These are phyloP conservation scores for Alentia gelatinosa DNA, from an alignment of 2,888 invertebrate genomes.

Conservation along the genomic window DNA sequence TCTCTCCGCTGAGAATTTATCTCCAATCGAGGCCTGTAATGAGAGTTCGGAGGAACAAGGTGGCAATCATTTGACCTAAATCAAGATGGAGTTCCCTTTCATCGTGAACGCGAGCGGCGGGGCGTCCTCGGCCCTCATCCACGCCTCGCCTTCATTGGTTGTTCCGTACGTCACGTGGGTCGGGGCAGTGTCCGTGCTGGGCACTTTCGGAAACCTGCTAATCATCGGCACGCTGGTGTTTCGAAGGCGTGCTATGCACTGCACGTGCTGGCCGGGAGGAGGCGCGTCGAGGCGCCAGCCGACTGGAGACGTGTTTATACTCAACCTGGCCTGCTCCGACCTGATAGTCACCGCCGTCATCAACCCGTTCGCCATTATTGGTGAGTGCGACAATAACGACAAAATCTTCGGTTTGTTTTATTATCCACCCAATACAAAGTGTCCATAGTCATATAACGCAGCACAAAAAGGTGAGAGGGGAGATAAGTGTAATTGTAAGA, in stretches of 20 bases:
- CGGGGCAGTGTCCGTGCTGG: constrained; percentile 55
- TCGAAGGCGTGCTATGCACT: background rate
- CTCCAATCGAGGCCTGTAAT: too few relatives aligned
- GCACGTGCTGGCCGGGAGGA: background rate
- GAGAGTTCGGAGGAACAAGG: too few relatives aligned
- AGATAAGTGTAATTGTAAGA: too few relatives aligned
- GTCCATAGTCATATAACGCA: too few relatives aligned
- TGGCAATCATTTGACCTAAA: too few relatives aligned
- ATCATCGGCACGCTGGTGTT: constrained; percentile 40
- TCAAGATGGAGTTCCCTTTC: constrained; percentile 47
- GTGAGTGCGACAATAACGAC: too few relatives aligned
- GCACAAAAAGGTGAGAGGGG: too few relatives aligned
- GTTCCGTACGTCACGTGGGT: constrained; percentile 54
- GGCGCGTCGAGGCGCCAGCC: background rate
- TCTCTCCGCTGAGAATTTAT: too few relatives aligned
- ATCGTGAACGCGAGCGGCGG: background rate
- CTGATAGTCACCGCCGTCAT: constrained; percentile 69
- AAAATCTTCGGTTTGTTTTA: too few relatives aligned
- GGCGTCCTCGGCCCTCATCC: background rate
- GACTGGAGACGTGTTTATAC: constrained; percentile 66
- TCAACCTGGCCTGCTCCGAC: constrained; percentile 70
- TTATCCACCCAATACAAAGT: too few relatives aligned
- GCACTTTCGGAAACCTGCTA: constrained; percentile 60
- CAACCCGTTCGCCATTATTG: constrained; percentile 70
- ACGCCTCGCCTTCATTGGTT: background rate